phyloP scores from a whole-genome alignment of 2,888 invertebrate species.

The Strigamia transsilvanica region DNA sequence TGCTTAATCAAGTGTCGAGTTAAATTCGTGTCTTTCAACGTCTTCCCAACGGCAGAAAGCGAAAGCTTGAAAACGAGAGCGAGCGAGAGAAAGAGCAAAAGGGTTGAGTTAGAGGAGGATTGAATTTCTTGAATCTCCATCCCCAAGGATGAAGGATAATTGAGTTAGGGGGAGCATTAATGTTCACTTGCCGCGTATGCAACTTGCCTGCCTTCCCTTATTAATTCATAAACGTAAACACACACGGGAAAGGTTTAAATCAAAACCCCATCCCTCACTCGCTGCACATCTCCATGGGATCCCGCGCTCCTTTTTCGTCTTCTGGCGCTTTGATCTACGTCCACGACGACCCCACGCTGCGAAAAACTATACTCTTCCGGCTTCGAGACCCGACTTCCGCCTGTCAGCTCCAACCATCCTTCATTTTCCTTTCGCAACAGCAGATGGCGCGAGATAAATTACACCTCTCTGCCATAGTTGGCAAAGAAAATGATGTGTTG shows the following conservation, averaged over 20 bases:
- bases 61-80: not conserved
- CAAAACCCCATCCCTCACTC: not conserved
- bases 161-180: slow-evolving; percentile 30
- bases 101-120: not conserved
- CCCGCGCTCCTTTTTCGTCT: not conserved
- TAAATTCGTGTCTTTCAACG: slow-evolving; percentile 1
- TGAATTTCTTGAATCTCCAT: slow-evolving; percentile 42
- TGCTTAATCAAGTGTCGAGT: slow-evolving; percentile 45
- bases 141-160: slow-evolving; percentile 34
- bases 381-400: slow-evolving; percentile 2
- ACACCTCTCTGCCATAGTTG: not conserved
- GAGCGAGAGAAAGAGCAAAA: not conserved
- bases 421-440: slow-evolving; percentile 30
- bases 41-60: not conserved
- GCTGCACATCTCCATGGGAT: not conserved
- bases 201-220: slow-evolving; percentile 10
- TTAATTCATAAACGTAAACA: slow-evolving; percentile 46
- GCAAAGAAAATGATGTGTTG: not conserved
- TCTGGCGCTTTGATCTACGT: not conserved
- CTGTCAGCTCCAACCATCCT: slow-evolving; percentile 1
- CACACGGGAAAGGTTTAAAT: slow-evolving; percentile 5
- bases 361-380: not conserved
- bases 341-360: not conserved
- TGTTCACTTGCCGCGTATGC: slow-evolving; percentile 1
- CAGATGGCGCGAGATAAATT: slow-evolving; percentile 38